phyloP scores from a whole-genome alignment of 2,113 vertebrate genomes.

The Cyanoderma ruficeps region DNA sequence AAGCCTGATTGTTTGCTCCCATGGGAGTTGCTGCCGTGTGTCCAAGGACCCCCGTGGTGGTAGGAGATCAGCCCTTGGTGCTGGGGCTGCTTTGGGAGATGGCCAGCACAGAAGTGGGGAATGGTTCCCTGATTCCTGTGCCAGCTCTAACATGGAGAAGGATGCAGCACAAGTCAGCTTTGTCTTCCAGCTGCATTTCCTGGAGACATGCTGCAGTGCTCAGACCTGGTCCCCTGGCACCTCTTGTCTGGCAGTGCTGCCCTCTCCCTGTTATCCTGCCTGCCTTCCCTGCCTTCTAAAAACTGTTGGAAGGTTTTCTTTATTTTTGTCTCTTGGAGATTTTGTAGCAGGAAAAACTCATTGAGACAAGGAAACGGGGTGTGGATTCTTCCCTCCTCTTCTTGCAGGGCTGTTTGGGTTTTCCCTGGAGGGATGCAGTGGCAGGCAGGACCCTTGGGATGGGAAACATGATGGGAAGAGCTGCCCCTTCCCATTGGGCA shows the following conservation, averaged over 20 bases:
- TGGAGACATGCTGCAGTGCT: not conserved
- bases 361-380: rapidly evolving
- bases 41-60: rapidly evolving
- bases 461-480: rapidly evolving
- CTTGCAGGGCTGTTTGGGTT: not conserved
- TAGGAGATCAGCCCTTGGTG: not conserved
- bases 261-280: not conserved
- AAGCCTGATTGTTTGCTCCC: not conserved
- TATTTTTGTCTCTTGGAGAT: not conserved
- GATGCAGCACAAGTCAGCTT: rapidly evolving
- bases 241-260: not conserved
- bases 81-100: not conserved
- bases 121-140: rapidly evolving
- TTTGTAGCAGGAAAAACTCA: not conserved
- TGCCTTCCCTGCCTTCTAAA: not conserved
- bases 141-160: rapidly evolving
- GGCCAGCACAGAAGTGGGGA: not conserved
- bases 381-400: not conserved
- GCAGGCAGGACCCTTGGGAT: not conserved
- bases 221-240: not conserved
- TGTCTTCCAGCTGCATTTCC: not conserved
- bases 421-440: not conserved
- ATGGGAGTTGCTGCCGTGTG: not conserved
- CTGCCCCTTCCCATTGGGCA: not conserved
- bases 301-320: not conserved